A percentile compares a stretch with the other conserved stretches of the same genome.
phyloP scores from a whole-genome alignment of 2,888 invertebrate species.

The Brenthis daphne region DNA sequence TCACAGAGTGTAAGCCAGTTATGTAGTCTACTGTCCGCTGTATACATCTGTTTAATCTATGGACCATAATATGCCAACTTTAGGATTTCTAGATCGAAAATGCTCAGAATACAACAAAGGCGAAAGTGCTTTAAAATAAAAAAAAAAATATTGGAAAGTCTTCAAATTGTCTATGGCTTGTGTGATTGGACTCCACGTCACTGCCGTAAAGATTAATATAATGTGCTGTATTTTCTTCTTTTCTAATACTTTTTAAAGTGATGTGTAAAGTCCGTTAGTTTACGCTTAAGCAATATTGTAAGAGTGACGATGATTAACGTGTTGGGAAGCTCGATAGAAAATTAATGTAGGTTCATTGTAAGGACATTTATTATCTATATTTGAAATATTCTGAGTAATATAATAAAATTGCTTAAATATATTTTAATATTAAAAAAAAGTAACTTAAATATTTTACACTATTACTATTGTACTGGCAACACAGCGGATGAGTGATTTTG shows the following conservation, averaged over 20 bases:
- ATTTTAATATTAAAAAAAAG: slow-evolving; percentile 27
- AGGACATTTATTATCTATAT: slow-evolving; percentile 36
- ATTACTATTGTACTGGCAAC: slow-evolving; percentile 51
- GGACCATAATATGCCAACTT: slow-evolving; percentile 72
- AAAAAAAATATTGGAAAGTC: slow-evolving; percentile 4
- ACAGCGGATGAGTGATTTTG: slow-evolving; percentile 68
- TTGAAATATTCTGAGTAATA: slow-evolving; percentile 49
- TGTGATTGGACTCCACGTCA: slow-evolving; percentile 19
- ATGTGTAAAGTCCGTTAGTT: slow-evolving; percentile 13
- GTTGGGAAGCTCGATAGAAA: slow-evolving; percentile 1
- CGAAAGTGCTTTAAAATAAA: slow-evolving; percentile 38
- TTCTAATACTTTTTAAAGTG: slow-evolving; percentile 10
- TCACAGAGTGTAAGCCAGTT: slow-evolving; percentile 30
- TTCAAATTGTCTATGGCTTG: slow-evolving; percentile 25
- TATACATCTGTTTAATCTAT: slow-evolving; percentile 41
- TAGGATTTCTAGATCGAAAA: slow-evolving; percentile 48
- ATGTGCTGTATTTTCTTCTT: not conserved
- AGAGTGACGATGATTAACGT: slow-evolving; percentile 1
- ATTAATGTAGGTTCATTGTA: slow-evolving; percentile 18
- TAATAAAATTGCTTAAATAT: slow-evolving; percentile 19
- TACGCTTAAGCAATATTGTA: slow-evolving; percentile 15
- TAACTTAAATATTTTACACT: slow-evolving; percentile 28
- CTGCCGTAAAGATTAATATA: slow-evolving; percentile 16
- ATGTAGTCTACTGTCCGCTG: slow-evolving; percentile 32
- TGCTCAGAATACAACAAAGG: slow-evolving; percentile 45